phyloP scores from a whole-genome alignment of 2,797 vertebrate species.

The Vultur gryphus region DNA sequence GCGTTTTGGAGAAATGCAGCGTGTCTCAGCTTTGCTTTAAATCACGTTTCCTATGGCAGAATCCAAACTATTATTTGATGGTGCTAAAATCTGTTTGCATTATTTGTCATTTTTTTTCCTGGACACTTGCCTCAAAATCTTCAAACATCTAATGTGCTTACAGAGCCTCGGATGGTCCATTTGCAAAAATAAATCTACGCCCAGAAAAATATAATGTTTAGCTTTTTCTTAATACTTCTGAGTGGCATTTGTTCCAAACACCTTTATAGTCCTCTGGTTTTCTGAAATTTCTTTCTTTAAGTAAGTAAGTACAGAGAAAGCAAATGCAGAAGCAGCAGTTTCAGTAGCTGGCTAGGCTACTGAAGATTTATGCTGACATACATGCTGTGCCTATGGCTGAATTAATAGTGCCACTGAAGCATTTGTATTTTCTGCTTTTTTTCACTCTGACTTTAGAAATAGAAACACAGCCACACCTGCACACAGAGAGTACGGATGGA shows the following conservation, averaged over 20 bases:
- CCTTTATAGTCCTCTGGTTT: not conserved
- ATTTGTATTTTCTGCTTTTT: not conserved
- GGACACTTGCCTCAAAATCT: not conserved
- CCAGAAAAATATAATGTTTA: not conserved
- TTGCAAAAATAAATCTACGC: not conserved
- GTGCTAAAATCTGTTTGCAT: not conserved
- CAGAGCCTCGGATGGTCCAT: not conserved
- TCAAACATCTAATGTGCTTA: not conserved
- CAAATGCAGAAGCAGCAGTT: constrained; percentile 48
- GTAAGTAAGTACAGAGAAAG: not conserved
- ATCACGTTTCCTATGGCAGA: not conserved
- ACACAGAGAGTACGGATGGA: not conserved
- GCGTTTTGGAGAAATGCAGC: not conserved
- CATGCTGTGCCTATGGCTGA: not conserved
- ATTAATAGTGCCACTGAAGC: not conserved
- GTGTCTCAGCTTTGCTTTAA: not conserved
- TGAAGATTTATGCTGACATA: constrained; percentile 31
- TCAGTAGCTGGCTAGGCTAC: not conserved
- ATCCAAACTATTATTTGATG: not conserved
- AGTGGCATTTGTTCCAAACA: not conserved
- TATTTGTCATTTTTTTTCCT: not conserved
- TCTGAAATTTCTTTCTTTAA: not conserved
- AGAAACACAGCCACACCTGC: not conserved
- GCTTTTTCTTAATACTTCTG: not conserved
- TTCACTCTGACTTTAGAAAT: not conserved